These are phyloP conservation scores for Oryzaephilus surinamensis DNA, from an alignment of 1,140 invertebrate species.

Conservation along the genomic window DNA sequence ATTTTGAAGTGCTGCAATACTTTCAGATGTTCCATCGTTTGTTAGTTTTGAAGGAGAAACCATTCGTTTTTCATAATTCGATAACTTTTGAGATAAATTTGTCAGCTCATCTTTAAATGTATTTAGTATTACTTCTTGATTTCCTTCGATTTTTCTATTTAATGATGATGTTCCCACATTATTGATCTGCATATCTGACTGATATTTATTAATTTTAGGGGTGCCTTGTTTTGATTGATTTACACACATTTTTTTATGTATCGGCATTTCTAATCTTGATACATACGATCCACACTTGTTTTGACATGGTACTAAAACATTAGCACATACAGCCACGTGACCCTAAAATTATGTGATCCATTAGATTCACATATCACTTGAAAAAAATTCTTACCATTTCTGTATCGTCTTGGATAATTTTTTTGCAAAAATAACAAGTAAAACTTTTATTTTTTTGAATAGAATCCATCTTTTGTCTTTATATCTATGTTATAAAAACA, in stretches of 20 bases:
- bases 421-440: conserved; percentile 10
- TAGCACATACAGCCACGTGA: conserved; percentile 54
- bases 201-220: not conserved
- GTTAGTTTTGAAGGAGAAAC: not conserved
- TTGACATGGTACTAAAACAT: conserved; percentile 55
- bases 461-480: no score
- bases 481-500: no score
- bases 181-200: not conserved
- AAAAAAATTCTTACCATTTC: conserved; percentile 6
- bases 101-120: not conserved
- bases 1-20: no score
- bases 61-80: not conserved
- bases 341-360: conserved; percentile 36
- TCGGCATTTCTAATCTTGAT: conserved; percentile 44
- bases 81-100: not conserved
- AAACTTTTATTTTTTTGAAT: no score
- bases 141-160: conserved; percentile 4
- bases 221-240: conserved; percentile 20
- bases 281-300: conserved; percentile 56
- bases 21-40: no score
- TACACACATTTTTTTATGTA: conserved; percentile 47
- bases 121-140: conserved; percentile 3
- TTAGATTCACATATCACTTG: not conserved
- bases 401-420: conserved; percentile 6
- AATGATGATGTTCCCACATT: not conserved